Conservation (phyloP, 2,113 vertebrate species). For the Phaetusa simplex region DNA sequence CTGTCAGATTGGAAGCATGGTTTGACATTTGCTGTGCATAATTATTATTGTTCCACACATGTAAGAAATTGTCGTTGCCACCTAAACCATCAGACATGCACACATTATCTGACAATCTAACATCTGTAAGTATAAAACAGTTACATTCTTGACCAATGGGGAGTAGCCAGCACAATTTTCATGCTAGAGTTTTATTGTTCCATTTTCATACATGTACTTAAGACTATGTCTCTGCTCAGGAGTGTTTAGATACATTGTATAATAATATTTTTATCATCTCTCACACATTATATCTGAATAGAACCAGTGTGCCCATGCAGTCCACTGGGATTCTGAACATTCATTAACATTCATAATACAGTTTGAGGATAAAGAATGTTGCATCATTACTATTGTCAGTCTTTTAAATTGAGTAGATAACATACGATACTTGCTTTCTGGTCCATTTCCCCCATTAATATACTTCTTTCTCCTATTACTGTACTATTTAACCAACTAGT, state of each 20-base stretch:
- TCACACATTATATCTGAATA: neutral
- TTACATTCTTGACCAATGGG: too few species aligned
- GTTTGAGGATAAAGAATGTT: neutral
- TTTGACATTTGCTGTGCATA: neutral
- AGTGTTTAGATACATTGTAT: neutral
- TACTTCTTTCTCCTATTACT: neutral
- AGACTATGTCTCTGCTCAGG: neutral
- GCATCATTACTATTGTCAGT: neutral
- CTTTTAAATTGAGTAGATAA: neutral
- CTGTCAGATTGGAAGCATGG: neutral
- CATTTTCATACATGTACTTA: neutral
- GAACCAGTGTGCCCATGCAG: neutral
- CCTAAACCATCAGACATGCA: neutral
- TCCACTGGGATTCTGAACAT: neutral
- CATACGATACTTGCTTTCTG: neutral
- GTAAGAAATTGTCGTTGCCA: neutral
- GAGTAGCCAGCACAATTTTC: neutral
- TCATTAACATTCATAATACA: neutral
- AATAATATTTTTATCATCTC: neutral
- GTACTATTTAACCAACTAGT: neutral
- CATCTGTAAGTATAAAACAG: accelerated
- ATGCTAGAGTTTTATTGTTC: neutral
- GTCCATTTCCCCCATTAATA: neutral
- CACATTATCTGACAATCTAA: neutral
- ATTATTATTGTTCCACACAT: neutral